Evolutionary conservation across 2,113 vertebrate genomes (phyloP).

Genomic region (Anolis sagrei): DNA sequence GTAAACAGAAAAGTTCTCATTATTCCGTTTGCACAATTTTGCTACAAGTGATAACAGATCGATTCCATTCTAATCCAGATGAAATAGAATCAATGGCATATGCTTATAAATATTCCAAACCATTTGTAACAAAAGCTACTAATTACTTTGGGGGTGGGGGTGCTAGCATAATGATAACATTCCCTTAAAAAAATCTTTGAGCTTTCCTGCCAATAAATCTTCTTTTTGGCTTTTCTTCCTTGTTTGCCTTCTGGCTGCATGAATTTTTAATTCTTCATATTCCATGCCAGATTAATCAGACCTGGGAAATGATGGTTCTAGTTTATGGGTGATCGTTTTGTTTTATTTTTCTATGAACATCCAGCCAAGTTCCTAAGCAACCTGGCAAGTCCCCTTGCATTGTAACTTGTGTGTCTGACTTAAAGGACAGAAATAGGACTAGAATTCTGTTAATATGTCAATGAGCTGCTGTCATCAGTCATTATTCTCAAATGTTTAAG

Average conservation of each 20-base stretch:
- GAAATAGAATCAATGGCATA: neutral
- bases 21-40: neutral
- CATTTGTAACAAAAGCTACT: neutral
- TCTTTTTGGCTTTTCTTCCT: neutral
- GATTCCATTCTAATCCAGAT: neutral
- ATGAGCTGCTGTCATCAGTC: neutral
- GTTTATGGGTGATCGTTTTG: neutral
- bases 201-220: neutral
- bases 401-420: neutral
- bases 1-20: slow-evolving; percentile 62
- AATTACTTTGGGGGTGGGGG: neutral
- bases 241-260: neutral
- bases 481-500: neutral
- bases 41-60: neutral
- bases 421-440: neutral
- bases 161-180: neutral
- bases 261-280: neutral
- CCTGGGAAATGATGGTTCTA: neutral
- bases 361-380: neutral
- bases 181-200: neutral
- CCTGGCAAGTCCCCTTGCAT: neutral
- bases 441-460: neutral
- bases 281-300: neutral
- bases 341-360: neutral
- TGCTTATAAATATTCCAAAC: neutral